A percentile compares a stretch with the other conserved stretches of the same genome.
Evolutionary conservation across 2,888 invertebrate species (phyloP).

Genomic region (Atethmia centrago): DNA sequence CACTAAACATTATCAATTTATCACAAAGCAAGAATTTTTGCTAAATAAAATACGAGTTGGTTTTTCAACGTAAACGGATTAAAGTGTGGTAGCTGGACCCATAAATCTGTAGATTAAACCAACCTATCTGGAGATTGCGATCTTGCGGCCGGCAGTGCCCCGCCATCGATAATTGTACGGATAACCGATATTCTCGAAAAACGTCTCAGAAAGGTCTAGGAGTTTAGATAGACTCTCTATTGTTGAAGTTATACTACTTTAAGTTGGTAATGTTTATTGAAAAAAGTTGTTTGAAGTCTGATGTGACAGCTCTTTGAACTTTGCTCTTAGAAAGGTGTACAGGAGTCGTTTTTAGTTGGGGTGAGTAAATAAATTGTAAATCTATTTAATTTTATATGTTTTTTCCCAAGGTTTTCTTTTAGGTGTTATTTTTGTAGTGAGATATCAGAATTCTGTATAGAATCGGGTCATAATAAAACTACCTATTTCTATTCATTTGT

Average conservation of each 20-base stretch:
- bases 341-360: not conserved
- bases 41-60: conserved; percentile 64
- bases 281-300: conserved; percentile 48
- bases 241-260: conserved; percentile 62
- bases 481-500: too few species aligned
- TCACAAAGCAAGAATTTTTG: conserved; percentile 37
- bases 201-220: conserved; percentile 72
- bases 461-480: not conserved
- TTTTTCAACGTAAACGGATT: conserved; percentile 83
- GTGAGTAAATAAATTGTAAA: not conserved
- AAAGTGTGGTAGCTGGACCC: conserved; percentile 82
- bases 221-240: conserved; percentile 68
- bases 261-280: conserved; percentile 52
- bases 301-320: conserved; percentile 42
- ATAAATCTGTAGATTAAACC: conserved; percentile 88
- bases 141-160: conserved; percentile 80
- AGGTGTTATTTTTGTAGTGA: not conserved
- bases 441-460: not conserved
- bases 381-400: not conserved
- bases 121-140: conserved; percentile 87
- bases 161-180: conserved; percentile 86
- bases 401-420: not conserved
- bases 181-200: conserved; percentile 82
- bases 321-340: conserved; percentile 11
- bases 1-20: too few species aligned